Conservation (phyloP, 2,113 vertebrate genomes). For the Pachypanchax playfairii region DNA sequence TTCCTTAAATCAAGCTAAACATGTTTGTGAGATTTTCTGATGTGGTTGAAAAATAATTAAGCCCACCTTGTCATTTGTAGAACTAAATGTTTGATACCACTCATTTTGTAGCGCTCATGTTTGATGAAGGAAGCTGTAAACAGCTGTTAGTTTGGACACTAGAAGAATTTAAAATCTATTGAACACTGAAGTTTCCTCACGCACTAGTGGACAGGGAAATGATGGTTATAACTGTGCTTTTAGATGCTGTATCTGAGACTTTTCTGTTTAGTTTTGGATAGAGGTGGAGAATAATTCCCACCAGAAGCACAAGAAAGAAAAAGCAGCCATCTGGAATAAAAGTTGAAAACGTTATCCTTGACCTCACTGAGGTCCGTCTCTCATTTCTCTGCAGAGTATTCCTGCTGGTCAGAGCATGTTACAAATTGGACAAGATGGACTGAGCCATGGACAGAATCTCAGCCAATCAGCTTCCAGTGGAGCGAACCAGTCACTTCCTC, state of each 20-base stretch:
- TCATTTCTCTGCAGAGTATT: slow-evolving; percentile 55
- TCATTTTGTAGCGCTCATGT: slow-evolving; percentile 25
- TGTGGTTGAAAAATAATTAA: background rate
- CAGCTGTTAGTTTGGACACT: no score
- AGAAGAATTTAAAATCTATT: slow-evolving; percentile 28
- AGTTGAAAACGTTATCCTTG: slow-evolving; percentile 29
- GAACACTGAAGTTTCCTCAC: slow-evolving; percentile 30
- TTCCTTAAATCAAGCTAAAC: background rate
- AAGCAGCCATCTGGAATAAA: slow-evolving; percentile 25
- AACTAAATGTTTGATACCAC: background rate
- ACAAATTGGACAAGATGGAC: slow-evolving; percentile 70
- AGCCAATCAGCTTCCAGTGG: slow-evolving; percentile 71
- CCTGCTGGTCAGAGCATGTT: slow-evolving; percentile 77
- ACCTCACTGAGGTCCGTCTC: slow-evolving; percentile 16
- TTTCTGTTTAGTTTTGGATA: slow-evolving; percentile 17
- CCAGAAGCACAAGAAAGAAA: slow-evolving; percentile 45
- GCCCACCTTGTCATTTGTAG: background rate
- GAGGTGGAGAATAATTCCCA: slow-evolving; percentile 29
- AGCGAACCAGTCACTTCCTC: slow-evolving; percentile 41
- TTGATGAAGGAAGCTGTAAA: no score
- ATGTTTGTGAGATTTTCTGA: background rate
- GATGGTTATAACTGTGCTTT: slow-evolving; percentile 43
- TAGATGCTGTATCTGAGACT: background rate
- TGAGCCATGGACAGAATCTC: slow-evolving; percentile 68
- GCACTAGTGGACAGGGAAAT: slow-evolving; percentile 31